Evolutionary conservation across 2,888 invertebrate species (phyloP).

Genomic region (Drosophila mettleri): DNA sequence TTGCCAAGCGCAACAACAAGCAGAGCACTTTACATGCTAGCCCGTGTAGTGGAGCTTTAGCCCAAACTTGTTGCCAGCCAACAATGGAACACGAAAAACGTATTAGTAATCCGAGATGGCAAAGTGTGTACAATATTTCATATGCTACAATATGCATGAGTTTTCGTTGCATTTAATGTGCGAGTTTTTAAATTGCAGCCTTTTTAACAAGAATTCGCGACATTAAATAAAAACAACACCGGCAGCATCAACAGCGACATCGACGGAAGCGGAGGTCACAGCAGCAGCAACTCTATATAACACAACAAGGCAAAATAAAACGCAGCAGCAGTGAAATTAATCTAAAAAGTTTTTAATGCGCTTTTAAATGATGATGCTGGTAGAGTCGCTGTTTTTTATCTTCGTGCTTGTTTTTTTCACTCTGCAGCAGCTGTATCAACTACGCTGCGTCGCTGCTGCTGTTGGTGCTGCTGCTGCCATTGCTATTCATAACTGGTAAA

Average conservation of each 20-base stretch:
- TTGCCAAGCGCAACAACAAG: constrained; percentile 51
- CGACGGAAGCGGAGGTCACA: constrained; percentile 1
- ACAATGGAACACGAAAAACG: constrained; percentile 72
- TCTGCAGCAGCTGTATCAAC: constrained; percentile 25
- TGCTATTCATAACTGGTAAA: constrained; percentile 36
- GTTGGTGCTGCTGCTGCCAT: constrained; percentile 23
- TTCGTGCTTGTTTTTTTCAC: constrained; percentile 7
- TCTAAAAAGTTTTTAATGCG: constrained; percentile 84
- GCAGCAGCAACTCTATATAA: constrained; percentile 49
- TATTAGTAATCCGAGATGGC: constrained; percentile 59
- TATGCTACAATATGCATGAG: constrained; percentile 6
- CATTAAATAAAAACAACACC: constrained; percentile 52
- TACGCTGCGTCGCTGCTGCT: constrained; percentile 12
- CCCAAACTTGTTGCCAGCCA: constrained; percentile 28
- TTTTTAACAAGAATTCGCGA: constrained; percentile 35
- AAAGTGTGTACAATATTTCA: constrained; percentile 20
- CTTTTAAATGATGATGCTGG: constrained; percentile 82
- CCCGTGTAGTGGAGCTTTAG: constrained; percentile 33
- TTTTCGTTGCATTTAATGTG: constrained; percentile 29
- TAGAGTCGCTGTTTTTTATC: constrained; percentile 46
- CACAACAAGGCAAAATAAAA: constrained; percentile 51
- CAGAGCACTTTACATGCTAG: constrained; percentile 55
- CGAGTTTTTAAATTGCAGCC: constrained; percentile 57
- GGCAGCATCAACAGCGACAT: constrained; percentile 14
- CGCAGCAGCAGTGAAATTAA: constrained; percentile 78